Base-by-base conservation (phyloP, 2,888 invertebrate species). In the Acleris cristana region DNA sequence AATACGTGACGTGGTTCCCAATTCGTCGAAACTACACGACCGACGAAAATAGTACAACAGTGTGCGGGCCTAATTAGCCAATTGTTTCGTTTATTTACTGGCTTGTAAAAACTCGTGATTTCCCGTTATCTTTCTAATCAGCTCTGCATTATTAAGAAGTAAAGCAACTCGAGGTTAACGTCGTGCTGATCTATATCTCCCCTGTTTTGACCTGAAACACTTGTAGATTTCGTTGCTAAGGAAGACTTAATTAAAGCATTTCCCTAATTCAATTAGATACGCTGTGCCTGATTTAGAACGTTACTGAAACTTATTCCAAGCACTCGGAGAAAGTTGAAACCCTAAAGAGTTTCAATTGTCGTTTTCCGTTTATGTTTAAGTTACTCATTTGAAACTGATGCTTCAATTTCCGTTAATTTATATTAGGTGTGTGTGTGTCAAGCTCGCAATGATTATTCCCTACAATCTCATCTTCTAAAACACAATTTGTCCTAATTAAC, bases 1-100 rank as follows among this genome's bases (percentile, higher is more conserved):
- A 87, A 85, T 87, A 88, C 88, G 89, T 89, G 89, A 83, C 79
- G 73, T 73, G 84, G 80, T 75, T 87, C 69, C 77, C 75, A 77
- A 85, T 81, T 79, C 74, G 71, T 67, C 74, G 69, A 73, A 65
- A 49, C 63, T 54, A 49, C 34, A 54, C 60, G 49, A 48, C 59
- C 59, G 59, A 68, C 56, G 60, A 77, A 79, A 81, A 79, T 79
- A 79, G 76, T 77, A 75, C 73, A 65, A 60, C 62, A 69, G 69
- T 74, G 75, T 77, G 74, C 72, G 76, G 71, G 73, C 72, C 78
- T 81, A 81, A 83, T 84, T 82, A 82, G 79, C 78, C 77, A 75
- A 56, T 60, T 76, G 71, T 71, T 72, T 71, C 72, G 72, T 72
- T 73, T 74, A 70, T 73, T 76, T 74, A 71, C 69, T 75, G 72